Percentiles rank a stretch among this genome's conserved stretches.
phyloP scores from a whole-genome alignment of 2,113 vertebrate genomes.

The Pterocles burchelli region DNA sequence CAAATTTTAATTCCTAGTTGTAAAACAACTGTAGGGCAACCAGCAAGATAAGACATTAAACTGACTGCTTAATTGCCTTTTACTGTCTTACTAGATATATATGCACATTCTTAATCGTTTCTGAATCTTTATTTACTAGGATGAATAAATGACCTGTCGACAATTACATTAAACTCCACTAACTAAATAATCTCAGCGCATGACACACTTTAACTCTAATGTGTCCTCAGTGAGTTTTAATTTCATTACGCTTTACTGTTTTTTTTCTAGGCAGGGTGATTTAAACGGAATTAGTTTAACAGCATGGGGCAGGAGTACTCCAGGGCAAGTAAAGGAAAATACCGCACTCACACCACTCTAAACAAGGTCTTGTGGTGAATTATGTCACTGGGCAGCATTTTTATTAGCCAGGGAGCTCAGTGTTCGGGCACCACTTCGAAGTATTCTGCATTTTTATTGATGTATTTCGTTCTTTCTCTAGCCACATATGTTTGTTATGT shows the following conservation, averaged over 20 bases:
- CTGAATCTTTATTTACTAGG: conserved; percentile 67
- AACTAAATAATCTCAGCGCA: conserved; percentile 14
- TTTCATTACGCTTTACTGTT: conserved; percentile 22
- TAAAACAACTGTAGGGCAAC: conserved; percentile 87
- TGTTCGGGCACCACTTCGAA: background rate
- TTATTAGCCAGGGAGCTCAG: conserved; percentile 31
- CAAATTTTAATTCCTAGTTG: conserved; percentile 96
- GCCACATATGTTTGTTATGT: background rate
- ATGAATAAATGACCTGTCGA: conserved; percentile 58
- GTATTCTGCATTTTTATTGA: background rate
- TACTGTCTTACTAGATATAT: conserved; percentile 73
- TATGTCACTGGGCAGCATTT: conserved; percentile 26
- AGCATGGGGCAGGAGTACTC: conserved; percentile 48
- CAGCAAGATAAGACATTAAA: conserved; percentile 84
- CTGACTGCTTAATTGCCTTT: conserved; percentile 80
- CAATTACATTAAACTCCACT: background rate
- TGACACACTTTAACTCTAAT: conserved; percentile 12
- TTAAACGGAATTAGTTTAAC: conserved; percentile 52
- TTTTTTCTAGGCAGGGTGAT: conserved; percentile 22
- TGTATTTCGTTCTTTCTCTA: background rate
- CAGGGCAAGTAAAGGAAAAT: conserved; percentile 22
- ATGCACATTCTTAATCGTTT: conserved; percentile 66
- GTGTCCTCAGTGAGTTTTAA: conserved; percentile 42
- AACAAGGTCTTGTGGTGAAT: conserved; percentile 9
- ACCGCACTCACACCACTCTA: background rate